Base-by-base conservation (phyloP, 1,140 invertebrate genomes). In the Cydia splendana region DNA sequence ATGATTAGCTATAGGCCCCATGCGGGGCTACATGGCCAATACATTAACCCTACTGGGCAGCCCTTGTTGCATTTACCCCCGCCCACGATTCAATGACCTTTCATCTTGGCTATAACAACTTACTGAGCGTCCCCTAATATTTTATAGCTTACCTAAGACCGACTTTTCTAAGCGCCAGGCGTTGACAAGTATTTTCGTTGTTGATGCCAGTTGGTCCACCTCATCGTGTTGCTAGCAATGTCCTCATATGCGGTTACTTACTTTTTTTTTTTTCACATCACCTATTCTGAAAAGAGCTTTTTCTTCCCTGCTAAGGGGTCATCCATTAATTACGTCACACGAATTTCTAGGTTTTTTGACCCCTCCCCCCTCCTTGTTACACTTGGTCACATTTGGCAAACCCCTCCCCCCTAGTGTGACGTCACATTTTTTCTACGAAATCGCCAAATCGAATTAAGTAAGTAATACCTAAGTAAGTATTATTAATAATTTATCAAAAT, bases 31-130 rank as follows among this genome's bases (percentile, higher is more conserved):
- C 88, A 90, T 42, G 84, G 76, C 77, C 82, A 77, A 73, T 75
- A 84, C 88, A 88, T 91, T 91, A 91, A 75, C 79, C 80, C 81
- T 53, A 81, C 82, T 79, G 86, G 81, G 79, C 75, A 51, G 78
- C 79, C 79, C 79, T 65, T 85, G 85, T 87, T 84, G 85, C 79
- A 83, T 80, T 82, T 84, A 82, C 62, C 51, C 20, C 78, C 76
- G 57, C 13, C 77, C 77, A 73, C 13, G 75, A 76, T 75, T 62
- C 15, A 65, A 75, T 57, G 45, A 69, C 69, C 67, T 71, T 71
- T 38, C 67, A 45, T 71, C 67, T 38, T 71, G 67, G 30, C 15
- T 71, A 71, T 71, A 45, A 71, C 67, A 18, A 18, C 34, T 20
- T 38, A 42, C 67, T 45, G n/a, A 18, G 30, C 38, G 67, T 38